Conservation (phyloP, 2,113 vertebrate genomes). For the Cyrtonyx montezumae region DNA sequence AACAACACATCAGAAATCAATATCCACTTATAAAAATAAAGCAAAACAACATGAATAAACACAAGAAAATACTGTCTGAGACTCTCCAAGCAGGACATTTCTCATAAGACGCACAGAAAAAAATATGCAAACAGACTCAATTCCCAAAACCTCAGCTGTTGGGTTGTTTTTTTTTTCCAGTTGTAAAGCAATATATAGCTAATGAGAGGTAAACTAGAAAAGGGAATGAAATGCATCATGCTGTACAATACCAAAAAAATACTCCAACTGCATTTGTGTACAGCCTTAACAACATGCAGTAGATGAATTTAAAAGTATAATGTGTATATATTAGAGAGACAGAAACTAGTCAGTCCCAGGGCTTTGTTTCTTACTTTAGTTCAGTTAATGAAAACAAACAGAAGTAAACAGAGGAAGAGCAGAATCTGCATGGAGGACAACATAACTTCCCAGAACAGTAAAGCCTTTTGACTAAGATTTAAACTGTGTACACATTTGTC, state of each 20-base stretch:
- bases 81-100: constrained; percentile 68
- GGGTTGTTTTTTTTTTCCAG: constrained; percentile 10
- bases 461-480: not conserved
- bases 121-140: constrained; percentile 51
- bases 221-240: constrained; percentile 63
- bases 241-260: constrained; percentile 64
- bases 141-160: constrained; percentile 3
- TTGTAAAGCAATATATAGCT: constrained; percentile 61
- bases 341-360: constrained; percentile 51
- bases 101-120: constrained; percentile 56
- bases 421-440: not conserved
- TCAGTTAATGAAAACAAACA: constrained; percentile 45
- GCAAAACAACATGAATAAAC: constrained; percentile 70
- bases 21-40: constrained; percentile 69
- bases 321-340: constrained; percentile 22
- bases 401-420: constrained; percentile 43
- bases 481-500: constrained; percentile 6
- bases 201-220: constrained; percentile 44
- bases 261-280: constrained; percentile 55
- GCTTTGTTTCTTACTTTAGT: constrained; percentile 45
- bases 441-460: constrained; percentile 11
- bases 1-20: constrained; percentile 72
- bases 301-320: constrained; percentile 52
- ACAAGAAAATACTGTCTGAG: constrained; percentile 60
- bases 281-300: constrained; percentile 62